Evolutionary conservation across 2,797 vertebrate genomes (phyloP).

Genomic region (Dermochelys coriacea): DNA sequence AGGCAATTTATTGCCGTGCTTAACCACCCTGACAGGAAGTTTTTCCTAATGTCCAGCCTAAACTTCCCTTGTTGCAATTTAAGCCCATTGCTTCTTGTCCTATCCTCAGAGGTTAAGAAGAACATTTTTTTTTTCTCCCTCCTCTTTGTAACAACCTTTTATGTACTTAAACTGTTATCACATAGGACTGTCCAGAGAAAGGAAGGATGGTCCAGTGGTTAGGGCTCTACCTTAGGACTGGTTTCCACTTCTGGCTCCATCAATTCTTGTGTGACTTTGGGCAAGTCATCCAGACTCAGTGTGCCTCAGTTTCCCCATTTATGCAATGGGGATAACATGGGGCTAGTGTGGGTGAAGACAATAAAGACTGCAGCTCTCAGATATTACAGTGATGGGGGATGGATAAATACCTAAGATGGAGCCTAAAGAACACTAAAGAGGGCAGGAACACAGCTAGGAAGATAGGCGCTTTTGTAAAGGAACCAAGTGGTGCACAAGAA

Average conservation of each 20-base stretch:
- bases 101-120: too few species aligned
- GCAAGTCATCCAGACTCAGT: neutral
- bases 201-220: neutral
- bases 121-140: too few species aligned
- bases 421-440: neutral
- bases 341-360: neutral
- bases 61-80: too few species aligned
- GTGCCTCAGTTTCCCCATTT: too few species aligned
- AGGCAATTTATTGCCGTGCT: too few species aligned
- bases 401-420: neutral
- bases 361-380: neutral
- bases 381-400: neutral
- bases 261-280: neutral
- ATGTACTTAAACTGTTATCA: neutral
- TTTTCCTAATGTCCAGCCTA: too few species aligned
- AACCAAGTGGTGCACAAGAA: neutral
- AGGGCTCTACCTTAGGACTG: neutral
- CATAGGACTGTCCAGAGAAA: neutral
- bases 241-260: too few species aligned
- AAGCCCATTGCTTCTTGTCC: too few species aligned
- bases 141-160: too few species aligned
- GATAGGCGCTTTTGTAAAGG: neutral
- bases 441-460: neutral
- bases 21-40: too few species aligned
- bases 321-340: neutral